These are phyloP conservation scores for Drosophila asahinai DNA, from an alignment of 1,140 invertebrate genomes.

Conservation along the genomic window DNA sequence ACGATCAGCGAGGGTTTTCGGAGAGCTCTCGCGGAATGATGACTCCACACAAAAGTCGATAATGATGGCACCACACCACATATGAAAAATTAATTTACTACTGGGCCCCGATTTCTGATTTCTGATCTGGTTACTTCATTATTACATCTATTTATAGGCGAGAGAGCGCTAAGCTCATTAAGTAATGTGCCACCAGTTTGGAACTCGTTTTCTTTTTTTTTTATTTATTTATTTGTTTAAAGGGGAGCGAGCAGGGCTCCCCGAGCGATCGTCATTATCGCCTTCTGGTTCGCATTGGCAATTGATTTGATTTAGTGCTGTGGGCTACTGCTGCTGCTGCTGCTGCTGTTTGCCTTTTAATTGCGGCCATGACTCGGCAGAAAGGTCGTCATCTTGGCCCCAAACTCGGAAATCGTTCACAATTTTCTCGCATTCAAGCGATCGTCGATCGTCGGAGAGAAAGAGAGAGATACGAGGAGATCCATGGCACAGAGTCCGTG, in stretches of 20 bases:
- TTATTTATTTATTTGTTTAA: conserved; percentile 80
- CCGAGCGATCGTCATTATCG: conserved; percentile 54
- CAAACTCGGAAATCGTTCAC: conserved; percentile 73
- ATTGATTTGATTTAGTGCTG: conserved; percentile 81
- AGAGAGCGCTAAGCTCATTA: conserved; percentile 73
- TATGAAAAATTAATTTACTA: conserved; percentile 83
- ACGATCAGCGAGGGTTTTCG: conserved; percentile 61
- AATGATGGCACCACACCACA: conserved; percentile 50
- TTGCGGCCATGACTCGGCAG: conserved; percentile 67
- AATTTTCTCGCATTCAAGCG: conserved; percentile 72
- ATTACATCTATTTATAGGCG: conserved; percentile 80
- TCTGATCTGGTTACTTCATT: conserved; percentile 82
- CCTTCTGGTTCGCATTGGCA: conserved; percentile 70
- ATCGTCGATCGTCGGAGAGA: conserved; percentile 20
- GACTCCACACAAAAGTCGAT: conserved; percentile 72
- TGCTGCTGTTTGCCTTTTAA: conserved; percentile 78
- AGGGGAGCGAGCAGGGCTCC: conserved; percentile 16
- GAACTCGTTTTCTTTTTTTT: conserved; percentile 55
- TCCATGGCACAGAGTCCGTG: conserved; percentile 23
- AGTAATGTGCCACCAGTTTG: conserved; percentile 65
- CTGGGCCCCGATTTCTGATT: conserved; percentile 19
- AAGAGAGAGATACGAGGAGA: conserved; percentile 8
- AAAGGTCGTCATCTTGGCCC: conserved; percentile 26
- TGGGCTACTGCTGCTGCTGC: conserved; percentile 60
- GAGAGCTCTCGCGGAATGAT: conserved; percentile 61